Conservation (phyloP, 1,140 invertebrate species). For the Ips typographus region DNA sequence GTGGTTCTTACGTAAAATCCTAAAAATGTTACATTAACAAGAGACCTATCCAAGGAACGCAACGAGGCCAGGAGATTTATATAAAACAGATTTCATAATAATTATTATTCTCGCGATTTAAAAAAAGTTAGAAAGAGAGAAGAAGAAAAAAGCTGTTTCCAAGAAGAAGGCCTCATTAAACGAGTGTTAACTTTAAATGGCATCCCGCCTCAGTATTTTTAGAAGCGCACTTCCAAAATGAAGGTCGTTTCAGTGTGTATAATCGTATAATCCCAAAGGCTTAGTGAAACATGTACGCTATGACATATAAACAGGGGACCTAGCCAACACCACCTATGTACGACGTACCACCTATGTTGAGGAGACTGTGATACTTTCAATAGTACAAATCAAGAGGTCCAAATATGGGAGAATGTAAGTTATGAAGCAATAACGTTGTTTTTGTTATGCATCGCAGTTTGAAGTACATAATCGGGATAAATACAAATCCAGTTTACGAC, state of each 20-base stretch:
- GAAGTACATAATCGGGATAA: conserved; percentile 9
- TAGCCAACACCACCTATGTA: too few relatives aligned
- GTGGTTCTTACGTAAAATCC: too few relatives aligned
- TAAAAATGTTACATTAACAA: too few relatives aligned
- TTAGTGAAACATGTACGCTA: neutral
- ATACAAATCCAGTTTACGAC: conserved; percentile 26
- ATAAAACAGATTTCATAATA: too few relatives aligned
- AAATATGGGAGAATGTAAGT: neutral
- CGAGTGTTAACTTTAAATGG: conserved; percentile 19
- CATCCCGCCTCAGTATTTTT: conserved; percentile 27
- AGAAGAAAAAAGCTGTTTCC: conserved; percentile 1
- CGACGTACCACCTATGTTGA: too few relatives aligned
- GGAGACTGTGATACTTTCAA: too few relatives aligned
- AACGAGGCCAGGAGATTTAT: too few relatives aligned
- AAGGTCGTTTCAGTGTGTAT: conserved; percentile 17
- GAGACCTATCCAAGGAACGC: too few relatives aligned
- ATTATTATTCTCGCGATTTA: too few relatives aligned
- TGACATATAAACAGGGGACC: neutral
- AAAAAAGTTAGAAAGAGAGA: neutral
- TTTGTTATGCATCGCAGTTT: conserved; percentile 28
- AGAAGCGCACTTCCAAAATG: conserved; percentile 37
- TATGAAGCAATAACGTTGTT: conserved; percentile 33
- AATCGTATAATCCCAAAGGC: conserved; percentile 3
- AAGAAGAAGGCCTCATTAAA: conserved; percentile 14
- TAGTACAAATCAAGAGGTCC: too few relatives aligned